Evolutionary conservation across 2,888 invertebrate species (phyloP).

Genomic region (Acrobasis repandana): DNA sequence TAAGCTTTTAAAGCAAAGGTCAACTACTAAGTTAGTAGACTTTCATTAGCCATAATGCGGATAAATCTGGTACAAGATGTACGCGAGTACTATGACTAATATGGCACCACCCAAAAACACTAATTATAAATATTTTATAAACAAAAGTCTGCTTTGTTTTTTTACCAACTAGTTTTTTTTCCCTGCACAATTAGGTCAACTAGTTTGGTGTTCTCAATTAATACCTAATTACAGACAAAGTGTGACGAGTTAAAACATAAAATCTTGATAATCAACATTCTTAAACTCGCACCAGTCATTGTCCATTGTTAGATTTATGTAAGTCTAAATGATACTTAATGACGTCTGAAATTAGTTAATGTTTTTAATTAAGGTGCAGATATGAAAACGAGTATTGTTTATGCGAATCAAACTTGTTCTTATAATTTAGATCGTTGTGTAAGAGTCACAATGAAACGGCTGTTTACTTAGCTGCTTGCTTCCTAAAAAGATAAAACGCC

Average conservation of each 20-base stretch:
- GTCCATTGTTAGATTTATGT: constrained; percentile 32
- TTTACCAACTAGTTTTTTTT: too few species aligned
- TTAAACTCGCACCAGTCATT: constrained; percentile 23
- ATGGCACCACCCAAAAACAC: too few species aligned
- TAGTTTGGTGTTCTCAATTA: background rate
- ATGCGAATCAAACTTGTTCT: constrained; percentile 21
- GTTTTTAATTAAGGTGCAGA: constrained; percentile 33
- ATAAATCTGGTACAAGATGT: too few species aligned
- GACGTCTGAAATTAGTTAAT: constrained; percentile 34
- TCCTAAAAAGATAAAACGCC: constrained; percentile 26
- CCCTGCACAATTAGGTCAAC: background rate
- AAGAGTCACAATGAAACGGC: background rate
- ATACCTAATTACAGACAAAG: background rate
- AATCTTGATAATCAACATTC: constrained; percentile 9
- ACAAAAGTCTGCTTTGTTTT: too few species aligned
- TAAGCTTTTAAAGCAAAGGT: too few species aligned
- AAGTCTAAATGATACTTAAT: constrained; percentile 41
- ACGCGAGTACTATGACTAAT: too few species aligned
- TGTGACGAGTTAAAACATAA: background rate
- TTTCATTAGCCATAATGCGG: too few species aligned
- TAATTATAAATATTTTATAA: too few species aligned
- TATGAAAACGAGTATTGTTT: constrained; percentile 22
- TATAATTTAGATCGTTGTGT: constrained; percentile 19
- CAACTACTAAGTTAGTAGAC: too few species aligned
- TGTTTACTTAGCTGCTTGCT: constrained; percentile 13